Conservation (phyloP, 2,888 invertebrate species). For the Xanthia icteritia region DNA sequence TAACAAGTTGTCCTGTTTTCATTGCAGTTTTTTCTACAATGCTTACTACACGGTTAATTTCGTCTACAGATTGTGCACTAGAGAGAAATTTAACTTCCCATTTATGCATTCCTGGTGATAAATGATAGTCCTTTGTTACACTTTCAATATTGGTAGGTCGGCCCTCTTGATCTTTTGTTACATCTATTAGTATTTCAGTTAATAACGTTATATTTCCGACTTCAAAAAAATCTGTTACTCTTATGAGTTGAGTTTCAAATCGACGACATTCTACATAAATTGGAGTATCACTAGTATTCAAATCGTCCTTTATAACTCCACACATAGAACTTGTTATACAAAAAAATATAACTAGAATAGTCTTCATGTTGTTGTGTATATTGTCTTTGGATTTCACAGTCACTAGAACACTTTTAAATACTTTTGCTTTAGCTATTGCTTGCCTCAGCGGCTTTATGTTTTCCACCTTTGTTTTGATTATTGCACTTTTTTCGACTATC, state of each 20-base stretch:
- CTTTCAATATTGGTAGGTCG: neutral
- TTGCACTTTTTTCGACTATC: neutral
- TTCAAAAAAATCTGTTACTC: neutral
- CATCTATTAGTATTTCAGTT: neutral
- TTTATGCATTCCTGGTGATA: slow-evolving; percentile 24
- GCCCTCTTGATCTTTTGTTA: neutral
- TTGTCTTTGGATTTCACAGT: neutral
- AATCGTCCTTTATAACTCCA: slow-evolving; percentile 22
- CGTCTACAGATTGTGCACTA: neutral
- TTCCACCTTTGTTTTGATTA: neutral
- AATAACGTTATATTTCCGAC: neutral
- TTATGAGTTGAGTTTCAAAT: no score
- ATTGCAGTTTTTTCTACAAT: slow-evolving; percentile 14
- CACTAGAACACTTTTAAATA: neutral
- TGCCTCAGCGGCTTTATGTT: neutral
- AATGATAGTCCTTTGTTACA: neutral
- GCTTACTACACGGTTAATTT: neutral
- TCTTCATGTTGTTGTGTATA: slow-evolving; percentile 25
- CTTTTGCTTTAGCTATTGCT: neutral
- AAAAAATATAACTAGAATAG: slow-evolving; percentile 12
- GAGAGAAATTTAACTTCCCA: slow-evolving; percentile 10
- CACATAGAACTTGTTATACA: slow-evolving; percentile 20
- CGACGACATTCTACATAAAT: neutral
- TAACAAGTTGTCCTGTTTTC: neutral
- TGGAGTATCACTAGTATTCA: neutral